Base-by-base conservation (phyloP, 2,797 vertebrate genomes). In the Aeoliscus strigatus region DNA sequence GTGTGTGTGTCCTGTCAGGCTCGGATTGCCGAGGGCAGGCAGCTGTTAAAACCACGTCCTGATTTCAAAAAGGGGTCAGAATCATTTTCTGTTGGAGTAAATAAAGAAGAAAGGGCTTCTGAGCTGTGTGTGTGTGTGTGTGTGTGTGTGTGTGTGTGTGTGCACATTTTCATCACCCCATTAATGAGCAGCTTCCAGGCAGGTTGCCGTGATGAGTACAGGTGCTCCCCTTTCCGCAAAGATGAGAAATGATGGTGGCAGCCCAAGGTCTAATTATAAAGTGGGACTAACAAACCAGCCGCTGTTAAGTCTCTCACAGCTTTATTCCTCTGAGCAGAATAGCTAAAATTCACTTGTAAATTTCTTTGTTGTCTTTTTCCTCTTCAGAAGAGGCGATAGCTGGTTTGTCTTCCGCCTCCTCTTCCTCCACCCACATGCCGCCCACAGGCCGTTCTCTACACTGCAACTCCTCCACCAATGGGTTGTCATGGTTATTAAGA, bases 101-200 rank as follows among this genome's bases (percentile, higher is more conserved):
- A 79, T 74, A 77, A 73, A 66, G 64, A 36, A 54, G 50, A 71
- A 49, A 56, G n/a, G 40, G 17, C 38, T 56, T 29, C n/a, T 27
- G 52, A 42, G 37, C 45, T 26, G 24, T 30, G 26, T 25, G 14
- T 36, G 29, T 26, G 18, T n/a, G 32, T 35, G 51, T 30, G 27
- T 29, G 37, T 44, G 42, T 36, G 40, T 53, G 30, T 32, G 27
- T 34, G 28, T 49, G 33, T 32, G 27, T 42, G 48, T 37, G 42
- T 16, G 36, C 56, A 64, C 39, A 59, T 43, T 48, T 47, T 39
- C 10, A 9, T 64, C 34, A 64, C 39, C 56, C 62, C 60, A 56
- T 76, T 81, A 81, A 79, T 67, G 74, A 79, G 74, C 66, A 72
- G 60, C 70, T 81, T 70, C 44, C 68, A 79, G 79, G 77, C 75